Base-by-base conservation (phyloP, 2,113 vertebrate genomes). In the Axis porcinus region DNA sequence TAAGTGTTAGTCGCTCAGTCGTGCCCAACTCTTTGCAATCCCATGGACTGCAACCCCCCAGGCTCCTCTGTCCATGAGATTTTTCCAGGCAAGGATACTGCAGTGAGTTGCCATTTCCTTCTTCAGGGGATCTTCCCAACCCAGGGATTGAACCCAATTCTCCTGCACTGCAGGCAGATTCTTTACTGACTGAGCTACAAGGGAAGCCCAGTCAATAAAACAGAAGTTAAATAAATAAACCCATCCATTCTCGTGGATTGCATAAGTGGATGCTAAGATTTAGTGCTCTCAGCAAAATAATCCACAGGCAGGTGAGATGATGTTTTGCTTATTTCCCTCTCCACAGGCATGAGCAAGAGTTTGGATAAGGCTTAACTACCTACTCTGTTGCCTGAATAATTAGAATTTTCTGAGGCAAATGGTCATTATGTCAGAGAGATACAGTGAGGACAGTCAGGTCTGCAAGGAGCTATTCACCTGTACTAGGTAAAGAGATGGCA, bases 21-120 rank as follows among this genome's bases (percentile, higher is more conserved):
- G 0, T n/a, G 62, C 15, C 62, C 0, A 3, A 64, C 62, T n/a
- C 62, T 64, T 64, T 64, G 33, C 0, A 2, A 64, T 7, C 6
- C 33, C 15, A n/a, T 64, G 62, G 62, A 64, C 33, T n/a, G 62
- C 62, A 64, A 30, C 33, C 30, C 62, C 17, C 16, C 7, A 64
- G 62, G 33, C 33, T 64, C 16, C 62, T 64, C 33, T n/a, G 62
- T 64, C 62, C 62, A n/a, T n/a, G 62, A 64, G 7, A 64, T 64
- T 64, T 64, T 64, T 64, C 62, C 62, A 64, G 33, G 33, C 15
- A 64, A 64, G 62, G 33, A n/a, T 64, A n/a, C 62, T 64, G 62
- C 15, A 17, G 33, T n/a, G 62, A 1, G 33, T 17, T 64, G 33
- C 62, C 62, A 64, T 19, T 64, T 19, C 33, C 62, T n/a, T n/a